Evolutionary conservation across 2,113 vertebrate species (phyloP).

Genomic region (Oophaga pumilio): DNA sequence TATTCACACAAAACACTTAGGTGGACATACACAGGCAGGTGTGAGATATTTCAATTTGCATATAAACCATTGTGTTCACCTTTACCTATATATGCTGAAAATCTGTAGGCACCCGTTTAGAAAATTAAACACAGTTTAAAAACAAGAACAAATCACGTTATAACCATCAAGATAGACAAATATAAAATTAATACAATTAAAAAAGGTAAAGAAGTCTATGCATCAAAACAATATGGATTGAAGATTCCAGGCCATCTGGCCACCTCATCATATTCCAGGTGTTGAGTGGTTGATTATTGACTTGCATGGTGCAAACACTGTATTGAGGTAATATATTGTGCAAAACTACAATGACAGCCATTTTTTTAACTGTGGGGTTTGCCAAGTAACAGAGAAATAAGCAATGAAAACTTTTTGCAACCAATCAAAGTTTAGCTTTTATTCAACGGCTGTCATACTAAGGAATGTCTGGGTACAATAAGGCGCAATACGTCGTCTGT

Average conservation of each 20-base stretch:
- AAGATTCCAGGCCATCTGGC: neutral
- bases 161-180: neutral
- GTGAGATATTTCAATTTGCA: slow-evolving; percentile 31
- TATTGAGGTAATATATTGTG: slow-evolving; percentile 3
- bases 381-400: neutral
- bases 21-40: slow-evolving; percentile 29
- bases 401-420: neutral
- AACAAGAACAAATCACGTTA: slow-evolving; percentile 6
- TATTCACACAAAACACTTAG: slow-evolving; percentile 35
- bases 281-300: neutral
- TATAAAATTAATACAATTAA: neutral
- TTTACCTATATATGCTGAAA: slow-evolving; percentile 32
- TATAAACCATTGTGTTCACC: slow-evolving; percentile 31
- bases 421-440: neutral
- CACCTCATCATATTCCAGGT: neutral
- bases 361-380: neutral
- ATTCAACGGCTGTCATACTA: neutral
- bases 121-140: slow-evolving; percentile 20
- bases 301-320: slow-evolving; percentile 8
- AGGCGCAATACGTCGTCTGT: no score
- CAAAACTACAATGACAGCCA: neutral
- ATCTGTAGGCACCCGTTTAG: slow-evolving; percentile 32
- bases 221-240: neutral
- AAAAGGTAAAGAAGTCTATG: slow-evolving; percentile 16
- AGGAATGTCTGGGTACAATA: neutral